Base-by-base conservation (phyloP, 2,113 vertebrate species). In the Noctilio leporinus region DNA sequence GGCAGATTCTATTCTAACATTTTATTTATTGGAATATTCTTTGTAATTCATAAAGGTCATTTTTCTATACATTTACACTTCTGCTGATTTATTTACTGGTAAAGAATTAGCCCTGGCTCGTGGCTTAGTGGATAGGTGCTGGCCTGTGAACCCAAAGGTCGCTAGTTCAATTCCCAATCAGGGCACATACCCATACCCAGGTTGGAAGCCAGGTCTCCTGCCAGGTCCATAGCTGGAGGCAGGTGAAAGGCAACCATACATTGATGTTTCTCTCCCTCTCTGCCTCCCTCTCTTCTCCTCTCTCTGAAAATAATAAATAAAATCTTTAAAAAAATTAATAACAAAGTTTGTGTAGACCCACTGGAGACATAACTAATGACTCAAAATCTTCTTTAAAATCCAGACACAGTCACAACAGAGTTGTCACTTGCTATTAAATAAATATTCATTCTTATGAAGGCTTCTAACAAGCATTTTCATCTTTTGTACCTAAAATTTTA, bases 401-500 rank as follows among this genome's bases (percentile, higher is more conserved):
- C 64, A 78, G 55, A n/a, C 7, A 67, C 26, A 73, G 26, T 26
- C n/a, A 55, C 59, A 53, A 67, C 15, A 38, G 7, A 82, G 17
- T 91, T 62, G 24, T 86, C 51, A 94, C 20, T 96, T 62, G 67
- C 43, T 76, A 45, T 33, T 77, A 49, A 70, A 76, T 43, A 91
- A 4, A 35, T 45, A 70, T 53, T 47, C 28, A 67, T 82, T 69
- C 51, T 82, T 35, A 43, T 2, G 19, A 94, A 53, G 62, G 12
- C 26, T 69, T 72, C 45, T 78, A 19, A 64, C 33, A 57, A 47
- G 10, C 26, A n/a, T 80, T 70, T 86, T 91, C 24, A 82, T 43
- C 30, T 47, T 81, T 87, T 87, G 19, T 70, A 53, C 59, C 82
- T 91, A 91, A 95, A 75, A 95, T 28, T 69, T 83, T 55, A 93